Evolutionary conservation across 2,113 vertebrate genomes (phyloP).

Genomic region (Tragulus kanchil): DNA sequence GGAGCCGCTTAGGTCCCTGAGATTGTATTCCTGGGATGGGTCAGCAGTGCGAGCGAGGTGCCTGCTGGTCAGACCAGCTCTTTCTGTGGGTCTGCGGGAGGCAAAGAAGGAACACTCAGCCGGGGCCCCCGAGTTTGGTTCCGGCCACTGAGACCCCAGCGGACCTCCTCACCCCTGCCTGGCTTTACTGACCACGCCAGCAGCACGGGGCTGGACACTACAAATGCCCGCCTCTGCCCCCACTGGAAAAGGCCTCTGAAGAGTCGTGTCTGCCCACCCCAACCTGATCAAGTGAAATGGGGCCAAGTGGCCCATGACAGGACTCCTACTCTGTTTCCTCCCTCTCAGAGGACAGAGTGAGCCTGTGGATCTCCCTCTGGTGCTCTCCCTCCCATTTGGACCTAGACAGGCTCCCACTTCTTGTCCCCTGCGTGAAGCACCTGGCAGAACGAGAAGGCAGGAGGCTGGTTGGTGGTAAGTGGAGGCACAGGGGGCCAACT

Average conservation of each 20-base stretch:
- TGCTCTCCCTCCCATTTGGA: not conserved
- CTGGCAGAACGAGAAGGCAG: slow-evolving; percentile 71
- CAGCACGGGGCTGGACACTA: not conserved
- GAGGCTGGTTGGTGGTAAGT: slow-evolving; percentile 64
- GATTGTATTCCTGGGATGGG: slow-evolving; percentile 86
- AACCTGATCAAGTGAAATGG: not conserved
- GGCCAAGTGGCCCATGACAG: not conserved
- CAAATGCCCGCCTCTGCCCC: not conserved
- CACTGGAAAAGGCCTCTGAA: not conserved
- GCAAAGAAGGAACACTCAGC: slow-evolving; percentile 20
- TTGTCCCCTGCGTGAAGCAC: slow-evolving; percentile 64
- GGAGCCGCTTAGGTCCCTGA: slow-evolving; percentile 90
- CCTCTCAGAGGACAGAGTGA: not conserved
- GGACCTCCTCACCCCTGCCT: not conserved
- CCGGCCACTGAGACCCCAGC: not conserved
- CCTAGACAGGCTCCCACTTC: slow-evolving; percentile 7
- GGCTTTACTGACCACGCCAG: not conserved
- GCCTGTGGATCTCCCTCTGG: not conserved
- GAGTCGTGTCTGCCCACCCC: not conserved
- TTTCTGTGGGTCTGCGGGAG: slow-evolving; percentile 79
- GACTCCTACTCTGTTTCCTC: not conserved
- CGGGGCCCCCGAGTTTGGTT: not conserved
- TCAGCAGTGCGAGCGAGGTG: slow-evolving; percentile 68
- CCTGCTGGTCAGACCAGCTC: slow-evolving; percentile 83
- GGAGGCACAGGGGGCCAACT: slow-evolving; percentile 68